Conservation (phyloP, 1,140 invertebrate genomes). For the Megalonaias nervosa region DNA sequence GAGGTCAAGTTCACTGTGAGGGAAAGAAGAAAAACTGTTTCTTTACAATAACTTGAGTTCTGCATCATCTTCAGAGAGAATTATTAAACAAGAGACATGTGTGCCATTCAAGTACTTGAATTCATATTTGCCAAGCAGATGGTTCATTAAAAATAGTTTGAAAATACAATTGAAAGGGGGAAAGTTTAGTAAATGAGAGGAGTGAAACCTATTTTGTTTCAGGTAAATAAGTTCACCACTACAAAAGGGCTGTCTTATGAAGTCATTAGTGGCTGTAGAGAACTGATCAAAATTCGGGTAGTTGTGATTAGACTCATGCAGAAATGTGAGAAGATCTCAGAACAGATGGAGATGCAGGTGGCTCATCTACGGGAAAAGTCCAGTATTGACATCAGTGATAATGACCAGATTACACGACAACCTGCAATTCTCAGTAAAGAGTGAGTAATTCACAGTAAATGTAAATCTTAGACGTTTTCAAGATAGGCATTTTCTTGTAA, state of each 20-base stretch:
- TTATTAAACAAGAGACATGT: too few species aligned
- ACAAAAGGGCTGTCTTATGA: constrained; percentile 67
- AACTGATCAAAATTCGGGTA: constrained; percentile 71
- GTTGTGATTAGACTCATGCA: constrained; percentile 72
- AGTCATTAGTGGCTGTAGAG: constrained; percentile 70
- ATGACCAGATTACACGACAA: constrained; percentile 70
- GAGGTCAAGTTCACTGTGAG: too few species aligned
- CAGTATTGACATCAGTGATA: constrained; percentile 45
- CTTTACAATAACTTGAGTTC: too few species aligned
- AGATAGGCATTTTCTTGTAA: too few species aligned
- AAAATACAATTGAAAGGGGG: not conserved
- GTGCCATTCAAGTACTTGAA: too few species aligned
- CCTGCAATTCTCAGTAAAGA: constrained; percentile 68
- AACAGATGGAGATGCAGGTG: constrained; percentile 71
- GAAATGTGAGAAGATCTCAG: constrained; percentile 72
- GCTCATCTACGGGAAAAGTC: constrained; percentile 57
- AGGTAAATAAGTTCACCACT: constrained; percentile 66
- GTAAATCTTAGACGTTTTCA: too few species aligned
- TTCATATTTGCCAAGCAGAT: not conserved
- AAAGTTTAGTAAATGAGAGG: not conserved
- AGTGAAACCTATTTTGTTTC: constrained; percentile 17
- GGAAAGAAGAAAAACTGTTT: too few species aligned
- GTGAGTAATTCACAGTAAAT: constrained; percentile 41
- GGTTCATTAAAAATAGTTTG: not conserved
- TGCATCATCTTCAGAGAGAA: too few species aligned